Base-by-base conservation (phyloP, 1,140 invertebrate species). In the Pantala flavescens region DNA sequence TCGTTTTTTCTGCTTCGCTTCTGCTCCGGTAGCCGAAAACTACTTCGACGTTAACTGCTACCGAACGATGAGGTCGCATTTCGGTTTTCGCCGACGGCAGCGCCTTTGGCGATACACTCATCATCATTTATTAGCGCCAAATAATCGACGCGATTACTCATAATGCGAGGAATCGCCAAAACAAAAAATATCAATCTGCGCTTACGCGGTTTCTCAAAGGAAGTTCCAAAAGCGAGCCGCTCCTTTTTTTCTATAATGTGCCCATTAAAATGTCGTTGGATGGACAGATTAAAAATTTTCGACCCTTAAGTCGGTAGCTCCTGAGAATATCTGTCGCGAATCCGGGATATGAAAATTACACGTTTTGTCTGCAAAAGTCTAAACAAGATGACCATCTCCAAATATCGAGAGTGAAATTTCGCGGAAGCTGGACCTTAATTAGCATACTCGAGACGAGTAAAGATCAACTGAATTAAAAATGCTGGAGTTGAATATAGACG, bases 81-180 rank as follows among this genome's bases (percentile, higher is more conserved):
- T 21, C 49, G 14, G n/a, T 7, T 63, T 63, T 63, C 49, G 49
- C 49, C 49, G 16, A 3, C 49, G 12, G n/a, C 3, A 1, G 5
- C 16, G 49, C 49, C 49, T 16, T 7, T 21, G 49, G 16, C 5
- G 49, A 63, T 63, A 63, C 49, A 63, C 49, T 63, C 49, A 63
- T 63, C 49, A 63, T 63, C 49, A 63, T 63, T 63, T 63, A 63
- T 63, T 63, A 63, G 16, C 49, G 49, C 49, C 49, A 63, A 63
- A 63, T 63, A 63, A 63, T 63, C 49, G 49, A 7, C 49, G 12
- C 49, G 49, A 63, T 63, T 63, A 63, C 49, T 63, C 49, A 63
- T 63, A 63, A 63, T 63, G n/a, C 12, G 16, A 3, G 5, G 12
- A 63, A 63, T 19, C 14, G 49, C 14, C 14, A 63, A 63, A 19